Conservation (phyloP, 1,140 invertebrate genomes). For the Tetraneura akinire region DNA sequence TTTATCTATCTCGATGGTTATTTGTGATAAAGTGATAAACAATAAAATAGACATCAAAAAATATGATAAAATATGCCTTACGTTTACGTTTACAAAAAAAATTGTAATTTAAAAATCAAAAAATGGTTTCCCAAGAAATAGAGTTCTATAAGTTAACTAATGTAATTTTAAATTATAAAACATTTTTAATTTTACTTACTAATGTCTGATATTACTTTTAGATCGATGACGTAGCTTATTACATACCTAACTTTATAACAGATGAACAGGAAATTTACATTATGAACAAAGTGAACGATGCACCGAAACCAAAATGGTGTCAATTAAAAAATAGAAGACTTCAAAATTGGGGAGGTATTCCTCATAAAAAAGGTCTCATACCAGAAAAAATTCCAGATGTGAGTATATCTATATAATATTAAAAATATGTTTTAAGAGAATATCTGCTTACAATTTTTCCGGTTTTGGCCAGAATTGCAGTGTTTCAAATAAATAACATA, state of each 20-base stretch:
- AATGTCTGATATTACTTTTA: constrained; percentile 57
- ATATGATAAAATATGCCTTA: no score
- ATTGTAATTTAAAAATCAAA: background rate
- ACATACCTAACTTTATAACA: constrained; percentile 90
- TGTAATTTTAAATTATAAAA: background rate
- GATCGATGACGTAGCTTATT: constrained; percentile 75
- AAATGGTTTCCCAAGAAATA: background rate
- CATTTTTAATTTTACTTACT: background rate
- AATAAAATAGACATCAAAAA: no score
- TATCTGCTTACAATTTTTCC: no score
- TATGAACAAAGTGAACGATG: constrained; percentile 71
- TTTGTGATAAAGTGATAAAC: no score
- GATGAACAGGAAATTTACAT: constrained; percentile 77
- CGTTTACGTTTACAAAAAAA: background rate
- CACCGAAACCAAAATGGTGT: constrained; percentile 95
- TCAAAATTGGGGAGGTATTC: constrained; percentile 95
- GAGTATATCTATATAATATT: constrained; percentile 52
- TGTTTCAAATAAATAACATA: no score
- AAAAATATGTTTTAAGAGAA: no score
- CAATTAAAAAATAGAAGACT: constrained; percentile 85
- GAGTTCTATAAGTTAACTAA: background rate
- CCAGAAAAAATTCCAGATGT: constrained; percentile 81
- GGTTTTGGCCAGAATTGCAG: no score
- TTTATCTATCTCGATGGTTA: no score
- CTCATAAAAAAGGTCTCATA: constrained; percentile 91